phyloP scores from a whole-genome alignment of 2,113 vertebrate genomes.

The Daphoenositta chrysoptera region DNA sequence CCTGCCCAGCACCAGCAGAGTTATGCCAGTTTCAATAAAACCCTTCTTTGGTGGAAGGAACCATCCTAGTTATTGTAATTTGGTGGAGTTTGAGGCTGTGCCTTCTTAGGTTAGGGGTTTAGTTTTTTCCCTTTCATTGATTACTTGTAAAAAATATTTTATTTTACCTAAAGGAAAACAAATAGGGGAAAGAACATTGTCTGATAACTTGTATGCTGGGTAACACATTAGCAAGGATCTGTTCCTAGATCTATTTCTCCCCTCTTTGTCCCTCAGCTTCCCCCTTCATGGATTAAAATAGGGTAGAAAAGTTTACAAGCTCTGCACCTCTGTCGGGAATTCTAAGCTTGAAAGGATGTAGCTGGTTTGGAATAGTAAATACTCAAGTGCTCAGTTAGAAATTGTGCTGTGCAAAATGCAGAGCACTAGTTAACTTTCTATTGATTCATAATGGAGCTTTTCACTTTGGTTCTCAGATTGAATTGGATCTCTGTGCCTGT shows the following conservation, averaged over 20 bases:
- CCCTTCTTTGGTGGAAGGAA: not conserved
- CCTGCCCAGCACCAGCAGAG: not conserved
- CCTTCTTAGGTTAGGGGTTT: not conserved
- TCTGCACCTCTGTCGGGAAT: not conserved
- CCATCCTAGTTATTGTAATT: not conserved
- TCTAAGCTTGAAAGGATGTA: not conserved
- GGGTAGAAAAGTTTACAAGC: not conserved
- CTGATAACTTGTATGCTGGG: not conserved
- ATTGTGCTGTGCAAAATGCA: not conserved
- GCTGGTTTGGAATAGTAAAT: conserved; percentile 16
- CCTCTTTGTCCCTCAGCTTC: not conserved
- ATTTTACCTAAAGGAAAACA: not conserved
- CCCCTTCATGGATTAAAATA: not conserved
- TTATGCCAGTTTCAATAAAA: not conserved
- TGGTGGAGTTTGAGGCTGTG: not conserved
- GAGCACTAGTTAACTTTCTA: not conserved
- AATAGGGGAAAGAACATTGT: not conserved
- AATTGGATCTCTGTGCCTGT: not conserved
- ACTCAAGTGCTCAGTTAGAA: not conserved
- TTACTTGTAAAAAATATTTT: not conserved
- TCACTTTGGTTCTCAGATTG: conserved; percentile 3
- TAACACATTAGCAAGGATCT: not conserved
- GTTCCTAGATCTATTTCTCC: not conserved
- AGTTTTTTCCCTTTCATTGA: not conserved
- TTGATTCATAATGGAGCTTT: conserved; percentile 41